Percentiles rank a stretch among this genome's conserved stretches.
Evolutionary conservation across 2,888 invertebrate species (phyloP).

Genomic region (Nemotelus pantherinus): DNA sequence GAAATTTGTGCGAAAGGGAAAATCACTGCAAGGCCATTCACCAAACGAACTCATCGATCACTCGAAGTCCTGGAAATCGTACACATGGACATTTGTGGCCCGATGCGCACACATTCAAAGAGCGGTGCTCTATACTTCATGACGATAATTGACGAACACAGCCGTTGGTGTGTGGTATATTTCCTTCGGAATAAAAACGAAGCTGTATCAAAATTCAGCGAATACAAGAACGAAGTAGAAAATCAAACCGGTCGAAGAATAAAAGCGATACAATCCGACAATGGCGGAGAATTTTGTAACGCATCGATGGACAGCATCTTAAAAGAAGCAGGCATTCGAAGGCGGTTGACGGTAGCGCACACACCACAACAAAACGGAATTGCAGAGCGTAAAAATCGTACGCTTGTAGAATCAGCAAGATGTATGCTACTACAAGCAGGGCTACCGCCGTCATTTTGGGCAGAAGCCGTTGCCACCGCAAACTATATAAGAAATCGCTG

Average conservation of each 20-base stretch:
- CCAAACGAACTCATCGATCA: not conserved
- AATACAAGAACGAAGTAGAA: conserved; percentile 33
- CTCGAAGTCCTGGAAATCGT: not conserved
- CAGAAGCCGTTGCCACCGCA: conserved; percentile 50
- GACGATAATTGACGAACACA: conserved; percentile 13
- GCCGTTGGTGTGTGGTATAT: conserved; percentile 30
- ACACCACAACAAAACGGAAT: conserved; percentile 52
- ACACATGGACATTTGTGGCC: conserved; percentile 3
- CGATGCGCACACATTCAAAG: conserved; percentile 1
- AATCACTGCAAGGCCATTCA: not conserved
- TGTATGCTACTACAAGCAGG: conserved; percentile 48
- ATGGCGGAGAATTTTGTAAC: conserved; percentile 10
- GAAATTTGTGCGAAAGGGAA: not conserved
- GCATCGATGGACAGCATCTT: not conserved
- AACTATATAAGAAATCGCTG: conserved; percentile 47
- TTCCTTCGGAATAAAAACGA: conserved; percentile 28
- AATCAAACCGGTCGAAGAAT: conserved; percentile 44
- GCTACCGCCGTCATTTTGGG: no score
- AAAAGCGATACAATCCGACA: conserved; percentile 22
- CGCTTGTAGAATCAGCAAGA: conserved; percentile 51
- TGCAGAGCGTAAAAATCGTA: conserved; percentile 52
- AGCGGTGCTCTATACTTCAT: conserved; percentile 15
- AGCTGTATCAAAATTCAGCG: not conserved
- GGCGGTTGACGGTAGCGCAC: conserved; percentile 49
- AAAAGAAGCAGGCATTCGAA: conserved; percentile 48